phyloP scores from a whole-genome alignment of 2,888 invertebrate genomes.

The Rhabditoides inermis region DNA sequence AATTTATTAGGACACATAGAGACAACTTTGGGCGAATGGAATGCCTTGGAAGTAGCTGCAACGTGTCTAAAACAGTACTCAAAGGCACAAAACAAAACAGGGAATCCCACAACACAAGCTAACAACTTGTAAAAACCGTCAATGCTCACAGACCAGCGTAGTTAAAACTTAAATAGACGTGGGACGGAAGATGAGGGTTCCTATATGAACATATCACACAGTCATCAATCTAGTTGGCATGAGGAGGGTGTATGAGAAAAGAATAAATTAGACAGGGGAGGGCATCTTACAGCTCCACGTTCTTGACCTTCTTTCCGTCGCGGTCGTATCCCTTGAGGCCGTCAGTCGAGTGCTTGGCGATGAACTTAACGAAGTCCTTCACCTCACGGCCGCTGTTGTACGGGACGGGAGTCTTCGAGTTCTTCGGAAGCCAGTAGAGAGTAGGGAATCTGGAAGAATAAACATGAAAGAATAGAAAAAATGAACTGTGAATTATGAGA shows the following conservation, averaged over 20 bases:
- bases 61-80: too few relatives aligned
- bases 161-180: too few relatives aligned
- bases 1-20: too few relatives aligned
- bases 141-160: too few relatives aligned
- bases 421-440: conserved; percentile 85
- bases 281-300: conserved; percentile 52
- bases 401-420: conserved; percentile 59
- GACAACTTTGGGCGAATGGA: too few relatives aligned
- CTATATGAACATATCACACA: too few relatives aligned
- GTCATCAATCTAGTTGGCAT: too few relatives aligned
- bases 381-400: conserved; percentile 80
- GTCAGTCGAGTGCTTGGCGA: conserved; percentile 78
- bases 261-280: conserved; percentile 5
- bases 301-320: conserved; percentile 64
- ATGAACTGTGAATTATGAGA: background rate
- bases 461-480: conserved; percentile 4
- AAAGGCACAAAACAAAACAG: too few relatives aligned
- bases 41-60: too few relatives aligned
- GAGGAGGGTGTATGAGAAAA: conserved; percentile 6
- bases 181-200: too few relatives aligned
- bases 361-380: conserved; percentile 86
- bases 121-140: too few relatives aligned
- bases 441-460: conserved; percentile 72
- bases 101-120: too few relatives aligned
- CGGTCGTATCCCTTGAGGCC: conserved; percentile 80